Percentiles rank a stretch among this genome's conserved stretches.
phyloP scores from a whole-genome alignment of 1,140 invertebrate genomes.

The Cardiocondyla obscurior region DNA sequence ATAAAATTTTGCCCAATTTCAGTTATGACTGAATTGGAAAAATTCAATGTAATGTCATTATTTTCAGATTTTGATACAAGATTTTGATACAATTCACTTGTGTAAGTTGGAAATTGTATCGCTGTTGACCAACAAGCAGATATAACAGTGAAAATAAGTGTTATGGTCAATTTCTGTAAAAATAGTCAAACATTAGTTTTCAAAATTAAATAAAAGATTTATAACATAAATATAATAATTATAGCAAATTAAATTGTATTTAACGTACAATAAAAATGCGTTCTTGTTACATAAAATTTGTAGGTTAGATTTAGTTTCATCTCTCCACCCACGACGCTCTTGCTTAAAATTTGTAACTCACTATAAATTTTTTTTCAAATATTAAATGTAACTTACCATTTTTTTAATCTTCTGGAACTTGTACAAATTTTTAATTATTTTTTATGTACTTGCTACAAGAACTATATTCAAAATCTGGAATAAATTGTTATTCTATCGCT shows the following conservation, averaged over 20 bases:
- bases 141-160: not conserved
- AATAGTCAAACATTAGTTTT: not conserved
- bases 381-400: not conserved
- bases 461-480: not conserved
- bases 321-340: too few species aligned
- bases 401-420: not conserved
- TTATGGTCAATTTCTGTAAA: not conserved
- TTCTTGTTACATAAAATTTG: too few species aligned
- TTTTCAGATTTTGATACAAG: too few species aligned
- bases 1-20: not conserved
- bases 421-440: not conserved
- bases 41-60: not conserved
- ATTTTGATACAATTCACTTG: not conserved
- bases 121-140: not conserved
- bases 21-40: not conserved
- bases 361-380: not conserved
- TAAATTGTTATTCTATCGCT: not conserved
- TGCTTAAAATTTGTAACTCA: too few species aligned
- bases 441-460: not conserved
- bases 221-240: not conserved
- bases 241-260: not conserved
- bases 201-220: not conserved
- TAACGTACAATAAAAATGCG: not conserved
- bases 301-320: too few species aligned
- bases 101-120: not conserved